Evolutionary conservation across 2,797 vertebrate species (phyloP).

Genomic region (Eulemur albifrons): DNA sequence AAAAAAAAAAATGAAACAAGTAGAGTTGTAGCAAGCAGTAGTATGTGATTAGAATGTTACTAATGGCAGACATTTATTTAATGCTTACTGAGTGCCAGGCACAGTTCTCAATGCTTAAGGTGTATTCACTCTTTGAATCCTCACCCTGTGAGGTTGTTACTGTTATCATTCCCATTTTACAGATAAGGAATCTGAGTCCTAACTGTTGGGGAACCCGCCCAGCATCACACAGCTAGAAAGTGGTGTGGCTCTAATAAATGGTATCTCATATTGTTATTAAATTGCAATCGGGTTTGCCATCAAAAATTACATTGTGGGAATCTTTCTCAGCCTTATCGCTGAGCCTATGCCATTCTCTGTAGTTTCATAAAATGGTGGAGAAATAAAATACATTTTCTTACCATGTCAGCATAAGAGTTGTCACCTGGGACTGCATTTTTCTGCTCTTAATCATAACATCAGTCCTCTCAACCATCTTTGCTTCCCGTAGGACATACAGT

Average conservation of each 20-base stretch:
- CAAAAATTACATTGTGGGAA: constrained; percentile 16
- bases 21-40: not conserved
- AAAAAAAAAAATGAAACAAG: not conserved
- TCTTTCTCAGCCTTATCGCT: not conserved
- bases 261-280: not conserved
- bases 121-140: not conserved
- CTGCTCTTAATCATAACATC: not conserved
- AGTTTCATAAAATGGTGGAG: not conserved
- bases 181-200: not conserved
- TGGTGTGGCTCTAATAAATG: not conserved
- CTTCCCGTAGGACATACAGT: not conserved
- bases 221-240: not conserved
- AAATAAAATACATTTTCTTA: not conserved
- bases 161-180: not conserved
- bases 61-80: not conserved
- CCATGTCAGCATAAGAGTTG: not conserved
- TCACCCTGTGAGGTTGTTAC: not conserved
- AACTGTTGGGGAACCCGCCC: not conserved
- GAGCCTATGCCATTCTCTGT: not conserved
- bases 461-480: not conserved
- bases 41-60: not conserved
- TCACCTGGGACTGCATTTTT: not conserved
- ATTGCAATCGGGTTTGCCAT: not conserved
- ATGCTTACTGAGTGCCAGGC: not conserved
- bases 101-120: not conserved